Conservation (phyloP, 2,797 vertebrate species). For the Chromobotia macracanthus region DNA sequence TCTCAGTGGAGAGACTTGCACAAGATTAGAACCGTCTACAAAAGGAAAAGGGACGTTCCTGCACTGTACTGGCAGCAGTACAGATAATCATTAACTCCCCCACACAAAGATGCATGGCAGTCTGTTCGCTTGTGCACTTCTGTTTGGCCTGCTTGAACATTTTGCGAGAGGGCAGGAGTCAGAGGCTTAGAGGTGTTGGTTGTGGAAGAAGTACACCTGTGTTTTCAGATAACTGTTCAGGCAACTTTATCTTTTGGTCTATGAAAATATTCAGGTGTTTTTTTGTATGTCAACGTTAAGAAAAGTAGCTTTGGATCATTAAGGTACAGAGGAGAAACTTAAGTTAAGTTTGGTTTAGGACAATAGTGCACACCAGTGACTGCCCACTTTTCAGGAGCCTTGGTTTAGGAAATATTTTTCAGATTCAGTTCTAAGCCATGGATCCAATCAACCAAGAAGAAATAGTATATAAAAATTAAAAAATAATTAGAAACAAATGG, state of each 20-base stretch:
- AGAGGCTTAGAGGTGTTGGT: not conserved
- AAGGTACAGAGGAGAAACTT: not conserved
- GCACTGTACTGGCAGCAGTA: conserved; percentile 40
- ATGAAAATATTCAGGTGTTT: not conserved
- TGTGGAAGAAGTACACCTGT: conserved; percentile 9
- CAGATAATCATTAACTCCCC: conserved; percentile 60
- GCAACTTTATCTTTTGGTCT: not conserved
- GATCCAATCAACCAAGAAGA: too few species aligned
- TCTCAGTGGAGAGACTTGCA: conserved; percentile 71
- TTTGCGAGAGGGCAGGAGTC: conserved; percentile 9
- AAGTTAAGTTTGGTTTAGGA: too few species aligned
- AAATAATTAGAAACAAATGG: too few species aligned
- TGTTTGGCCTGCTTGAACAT: conserved; percentile 41
- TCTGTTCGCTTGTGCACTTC: conserved; percentile 20
- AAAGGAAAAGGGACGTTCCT: conserved; percentile 51
- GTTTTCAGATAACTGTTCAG: conserved; percentile 20
- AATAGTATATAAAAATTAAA: too few species aligned
- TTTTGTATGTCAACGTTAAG: not conserved
- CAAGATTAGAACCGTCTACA: conserved; percentile 67
- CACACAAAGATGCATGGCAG: conserved; percentile 47
- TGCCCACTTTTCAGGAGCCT: not conserved
- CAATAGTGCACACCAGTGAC: not conserved
- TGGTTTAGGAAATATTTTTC: too few species aligned
- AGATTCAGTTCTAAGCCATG: too few species aligned
- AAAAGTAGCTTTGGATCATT: not conserved